Evolutionary conservation across 2,797 vertebrate genomes (phyloP).

Genomic region (Amniataba percoides): DNA sequence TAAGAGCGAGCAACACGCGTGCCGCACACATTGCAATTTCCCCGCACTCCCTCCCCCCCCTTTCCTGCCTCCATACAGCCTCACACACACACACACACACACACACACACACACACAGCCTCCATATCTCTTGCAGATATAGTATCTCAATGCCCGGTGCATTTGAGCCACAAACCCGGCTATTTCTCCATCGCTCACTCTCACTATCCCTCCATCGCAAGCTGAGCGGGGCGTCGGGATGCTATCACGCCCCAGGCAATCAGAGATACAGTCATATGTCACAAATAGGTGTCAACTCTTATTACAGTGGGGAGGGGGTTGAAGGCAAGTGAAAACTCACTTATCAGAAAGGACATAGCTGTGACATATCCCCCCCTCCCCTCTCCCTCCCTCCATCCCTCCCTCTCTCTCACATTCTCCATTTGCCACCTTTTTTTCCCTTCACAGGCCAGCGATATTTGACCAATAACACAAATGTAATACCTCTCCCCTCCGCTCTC

Average conservation of each 20-base stretch:
- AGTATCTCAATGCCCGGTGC: slow-evolving; percentile 46
- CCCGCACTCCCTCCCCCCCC: not conserved
- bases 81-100: slow-evolving; percentile 16
- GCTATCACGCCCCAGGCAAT: slow-evolving; percentile 85
- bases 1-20: slow-evolving; percentile 44
- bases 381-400: not conserved
- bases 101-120: slow-evolving; percentile 18
- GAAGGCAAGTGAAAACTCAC: slow-evolving; percentile 84
- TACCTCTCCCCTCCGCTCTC: slow-evolving; percentile 62
- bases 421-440: slow-evolving; percentile 68
- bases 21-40: slow-evolving; percentile 40
- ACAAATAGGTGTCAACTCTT: slow-evolving; percentile 90
- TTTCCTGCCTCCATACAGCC: not conserved
- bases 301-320: slow-evolving; percentile 81
- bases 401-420: slow-evolving; percentile 45
- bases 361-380: slow-evolving; percentile 39
- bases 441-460: slow-evolving; percentile 69
- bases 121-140: slow-evolving; percentile 67
- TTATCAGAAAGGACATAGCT: slow-evolving; percentile 87
- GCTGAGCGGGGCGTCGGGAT: slow-evolving; percentile 76
- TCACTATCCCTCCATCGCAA: slow-evolving; percentile 66
- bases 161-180: slow-evolving; percentile 74
- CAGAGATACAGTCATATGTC: slow-evolving; percentile 87
- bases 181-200: slow-evolving; percentile 73
- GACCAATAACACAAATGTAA: slow-evolving; percentile 80